Conservation (phyloP, 2,797 vertebrate species). For the Picus viridis region DNA sequence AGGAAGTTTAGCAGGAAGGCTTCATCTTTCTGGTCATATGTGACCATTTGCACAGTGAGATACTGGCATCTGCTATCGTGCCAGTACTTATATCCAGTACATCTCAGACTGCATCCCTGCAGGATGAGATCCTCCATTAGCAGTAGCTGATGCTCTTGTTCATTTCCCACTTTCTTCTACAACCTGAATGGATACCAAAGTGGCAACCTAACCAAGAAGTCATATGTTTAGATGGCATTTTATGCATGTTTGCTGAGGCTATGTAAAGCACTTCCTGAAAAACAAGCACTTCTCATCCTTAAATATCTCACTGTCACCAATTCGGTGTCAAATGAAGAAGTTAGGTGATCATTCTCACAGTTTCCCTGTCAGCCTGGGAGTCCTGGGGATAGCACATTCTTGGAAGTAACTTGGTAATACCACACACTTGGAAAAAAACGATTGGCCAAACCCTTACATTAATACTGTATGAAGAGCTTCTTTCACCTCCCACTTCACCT, state of each 20-base stretch:
- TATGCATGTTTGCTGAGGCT: neutral
- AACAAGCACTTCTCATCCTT: neutral
- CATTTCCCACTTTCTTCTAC: neutral
- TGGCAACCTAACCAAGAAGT: neutral
- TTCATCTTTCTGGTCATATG: rapidly evolving
- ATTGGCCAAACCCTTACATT: neutral
- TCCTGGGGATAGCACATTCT: neutral
- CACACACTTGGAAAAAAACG: neutral
- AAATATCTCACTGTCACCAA: neutral
- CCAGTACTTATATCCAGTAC: too few species aligned
- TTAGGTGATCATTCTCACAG: neutral
- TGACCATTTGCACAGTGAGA: neutral
- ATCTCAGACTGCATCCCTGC: neutral
- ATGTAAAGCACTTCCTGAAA: neutral
- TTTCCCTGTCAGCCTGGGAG: neutral
- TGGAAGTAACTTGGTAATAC: neutral
- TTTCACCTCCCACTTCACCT: neutral
- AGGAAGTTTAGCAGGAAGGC: neutral
- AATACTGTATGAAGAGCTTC: neutral
- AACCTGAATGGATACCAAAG: neutral
- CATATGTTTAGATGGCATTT: neutral
- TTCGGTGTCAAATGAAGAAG: neutral
- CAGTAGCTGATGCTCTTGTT: neutral
- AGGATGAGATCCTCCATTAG: neutral
- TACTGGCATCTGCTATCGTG: rapidly evolving